phyloP scores from a whole-genome alignment of 2,797 vertebrate species.

The Pseudopleuronectes americanus region DNA sequence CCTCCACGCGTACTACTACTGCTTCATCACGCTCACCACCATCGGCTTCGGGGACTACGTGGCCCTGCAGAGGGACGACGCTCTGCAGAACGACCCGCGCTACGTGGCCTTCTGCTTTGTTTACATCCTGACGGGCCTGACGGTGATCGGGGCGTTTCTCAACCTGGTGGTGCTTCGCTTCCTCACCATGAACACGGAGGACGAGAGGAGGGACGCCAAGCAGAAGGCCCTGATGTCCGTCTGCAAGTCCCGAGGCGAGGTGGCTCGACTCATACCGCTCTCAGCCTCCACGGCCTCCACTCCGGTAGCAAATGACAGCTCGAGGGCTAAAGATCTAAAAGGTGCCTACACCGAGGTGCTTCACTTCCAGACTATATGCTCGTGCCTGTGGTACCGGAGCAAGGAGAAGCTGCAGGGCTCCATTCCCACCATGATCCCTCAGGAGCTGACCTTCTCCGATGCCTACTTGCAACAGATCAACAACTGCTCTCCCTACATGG shows the following conservation, averaged over 20 bases:
- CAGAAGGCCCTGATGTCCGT: constrained; percentile 86
- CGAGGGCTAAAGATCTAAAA: constrained; percentile 79
- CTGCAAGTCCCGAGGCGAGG: constrained; percentile 71
- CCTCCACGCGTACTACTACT: constrained; percentile 98
- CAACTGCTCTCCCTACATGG: constrained; percentile 80
- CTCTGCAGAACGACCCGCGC: constrained; percentile 93
- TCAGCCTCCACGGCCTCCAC: constrained; percentile 67
- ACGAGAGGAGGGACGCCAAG: constrained; percentile 92
- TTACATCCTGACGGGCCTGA: constrained; percentile 96
- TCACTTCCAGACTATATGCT: constrained; percentile 97
- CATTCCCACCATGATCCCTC: constrained; percentile 87
- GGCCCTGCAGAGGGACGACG: constrained; percentile 94
- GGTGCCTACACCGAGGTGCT: constrained; percentile 94
- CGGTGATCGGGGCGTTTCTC: constrained; percentile 97
- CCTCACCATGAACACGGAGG: constrained; percentile 96
- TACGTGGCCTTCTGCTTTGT: constrained; percentile 99
- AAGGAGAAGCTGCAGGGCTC: constrained; percentile 91
- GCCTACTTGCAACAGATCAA: constrained; percentile 88
- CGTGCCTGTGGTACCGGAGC: constrained; percentile 97
- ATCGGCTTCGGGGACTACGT: constrained; percentile 99
- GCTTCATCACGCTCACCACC: constrained; percentile 98
- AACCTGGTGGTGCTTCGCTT: constrained; percentile 97
- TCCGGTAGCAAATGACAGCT: constrained; percentile 34
- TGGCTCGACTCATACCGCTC: constrained; percentile 61
- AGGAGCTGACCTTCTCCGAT: constrained; percentile 90